These are phyloP conservation scores for Cryptus viduatorius DNA, from an alignment of 2,888 invertebrate species.

Conservation along the genomic window DNA sequence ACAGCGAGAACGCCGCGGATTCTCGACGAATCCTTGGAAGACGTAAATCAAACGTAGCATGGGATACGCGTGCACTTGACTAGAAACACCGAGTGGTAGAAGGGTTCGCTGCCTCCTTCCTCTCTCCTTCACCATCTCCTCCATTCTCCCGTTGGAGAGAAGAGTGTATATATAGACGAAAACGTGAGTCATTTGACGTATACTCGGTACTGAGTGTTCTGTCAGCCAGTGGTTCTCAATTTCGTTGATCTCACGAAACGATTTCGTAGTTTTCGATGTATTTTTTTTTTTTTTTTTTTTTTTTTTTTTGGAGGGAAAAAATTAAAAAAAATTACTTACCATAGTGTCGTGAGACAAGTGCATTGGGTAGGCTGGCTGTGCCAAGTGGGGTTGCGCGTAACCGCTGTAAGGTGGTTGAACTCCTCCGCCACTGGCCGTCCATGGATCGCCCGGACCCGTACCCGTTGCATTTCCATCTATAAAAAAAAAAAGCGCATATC, in stretches of 20 bases:
- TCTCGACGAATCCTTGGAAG: constrained; percentile 76
- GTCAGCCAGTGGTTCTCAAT: constrained; percentile 59
- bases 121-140: constrained; percentile 10
- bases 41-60: constrained; percentile 80
- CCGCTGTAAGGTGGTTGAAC: constrained; percentile 85
- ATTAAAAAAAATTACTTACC: constrained; percentile 80
- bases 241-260: neutral
- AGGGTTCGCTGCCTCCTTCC: constrained; percentile 28
- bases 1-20: constrained; percentile 33
- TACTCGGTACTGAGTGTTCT: constrained; percentile 56
- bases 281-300: neutral
- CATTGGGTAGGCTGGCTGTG: constrained; percentile 84
- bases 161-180: constrained; percentile 57
- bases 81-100: constrained; percentile 77
- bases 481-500: constrained; percentile 74
- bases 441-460: constrained; percentile 85
- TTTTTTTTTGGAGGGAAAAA: no score
- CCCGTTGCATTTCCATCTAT: constrained; percentile 85
- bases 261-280: neutral
- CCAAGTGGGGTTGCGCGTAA: constrained; percentile 84
- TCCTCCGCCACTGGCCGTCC: constrained; percentile 85
- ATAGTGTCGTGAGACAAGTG: constrained; percentile 86
- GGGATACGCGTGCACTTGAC: constrained; percentile 77
- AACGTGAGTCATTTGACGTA: constrained; percentile 69
- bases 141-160: constrained; percentile 56